Conservation (phyloP, 2,888 invertebrate genomes). For the Drosophila macrospina region DNA sequence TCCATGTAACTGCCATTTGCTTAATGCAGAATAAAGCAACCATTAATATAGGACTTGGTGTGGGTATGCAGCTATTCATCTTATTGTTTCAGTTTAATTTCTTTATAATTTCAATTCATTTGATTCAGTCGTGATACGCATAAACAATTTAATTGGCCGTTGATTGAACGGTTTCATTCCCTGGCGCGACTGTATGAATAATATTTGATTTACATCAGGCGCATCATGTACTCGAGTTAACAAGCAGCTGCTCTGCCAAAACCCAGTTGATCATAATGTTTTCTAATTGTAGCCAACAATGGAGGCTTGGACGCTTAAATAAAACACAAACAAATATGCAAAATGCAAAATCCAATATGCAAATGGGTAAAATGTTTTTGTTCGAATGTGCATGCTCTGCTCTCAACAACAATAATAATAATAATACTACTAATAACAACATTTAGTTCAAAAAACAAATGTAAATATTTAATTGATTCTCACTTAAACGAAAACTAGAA, state of each 20-base stretch:
- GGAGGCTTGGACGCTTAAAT: slow-evolving; percentile 86
- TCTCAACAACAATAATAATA: slow-evolving; percentile 13
- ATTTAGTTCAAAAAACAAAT: too few relatives aligned
- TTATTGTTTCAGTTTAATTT: not conserved
- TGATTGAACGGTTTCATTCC: slow-evolving; percentile 42
- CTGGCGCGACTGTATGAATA: not conserved
- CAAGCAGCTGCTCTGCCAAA: slow-evolving; percentile 44
- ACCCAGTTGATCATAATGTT: slow-evolving; percentile 71
- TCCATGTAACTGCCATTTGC: not conserved
- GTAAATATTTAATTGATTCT: slow-evolving; percentile 10
- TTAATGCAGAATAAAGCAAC: not conserved
- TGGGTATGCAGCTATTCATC: not conserved
- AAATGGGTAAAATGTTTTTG: slow-evolving; percentile 84
- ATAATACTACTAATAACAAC: too few relatives aligned
- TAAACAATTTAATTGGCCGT: not conserved
- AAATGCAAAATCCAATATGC: slow-evolving; percentile 70
- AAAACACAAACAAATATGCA: slow-evolving; percentile 78
- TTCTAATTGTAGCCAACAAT: slow-evolving; percentile 85
- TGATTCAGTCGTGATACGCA: not conserved
- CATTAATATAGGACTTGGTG: not conserved
- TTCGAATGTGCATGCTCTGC: slow-evolving; percentile 74
- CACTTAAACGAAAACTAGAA: slow-evolving; percentile 8
- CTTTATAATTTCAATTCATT: not conserved
- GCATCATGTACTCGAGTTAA: slow-evolving; percentile 33
- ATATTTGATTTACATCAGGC: not conserved